Evolutionary conservation across 2,113 vertebrate genomes (phyloP), one percentile per base, ranked within the genome.

Genomic region (Rhea pennata): DNA sequence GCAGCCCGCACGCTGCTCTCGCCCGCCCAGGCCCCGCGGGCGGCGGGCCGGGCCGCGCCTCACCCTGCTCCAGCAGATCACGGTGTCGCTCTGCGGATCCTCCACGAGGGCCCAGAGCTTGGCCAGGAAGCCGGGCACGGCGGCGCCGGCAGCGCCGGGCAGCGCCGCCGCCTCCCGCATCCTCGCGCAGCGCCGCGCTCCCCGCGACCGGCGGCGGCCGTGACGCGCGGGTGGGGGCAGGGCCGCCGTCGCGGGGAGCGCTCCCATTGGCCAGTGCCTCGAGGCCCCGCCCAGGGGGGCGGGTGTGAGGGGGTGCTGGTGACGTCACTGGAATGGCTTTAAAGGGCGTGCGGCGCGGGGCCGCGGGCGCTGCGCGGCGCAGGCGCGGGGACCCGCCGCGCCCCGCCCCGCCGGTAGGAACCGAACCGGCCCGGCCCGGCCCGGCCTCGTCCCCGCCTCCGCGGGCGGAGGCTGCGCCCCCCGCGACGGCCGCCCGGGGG

Each of bases 21-120:
- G n/a, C n/a, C n/a, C n/a, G n/a, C n/a, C n/a, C n/a, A n/a, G n/a
- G n/a, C n/a, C n/a, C n/a, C n/a, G n/a, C n/a, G n/a, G 39, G 84
- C 65, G 42, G 8, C 31, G 8, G 15, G 26, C 24, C 61, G 27
- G 24, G 39, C 19, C 46, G 10, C 15, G 10, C 44, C 31, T 95
- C 79, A 97, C 97, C 96, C 44, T 64, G 84, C 88, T 90, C 97
- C 97, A 97, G 19, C 87, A 24, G 58, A 96, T 97, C 42, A 97
- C 92, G 33, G 80, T 83, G 58, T 87, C 93, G 72, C 82, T 97
- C 31, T 46, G 70, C 26, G 91, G 56, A 6, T 97, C 97, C 44
- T 97, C 96, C 54, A 97, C 87, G 39, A 97, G 89, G 13, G 93
- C 72, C 97, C 97, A 97, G 8, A 97, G 93, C 83, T 97, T 97